These are phyloP conservation scores for Spodoptera exigua DNA, from an alignment of 2,888 invertebrate species.

Conservation along the genomic window DNA sequence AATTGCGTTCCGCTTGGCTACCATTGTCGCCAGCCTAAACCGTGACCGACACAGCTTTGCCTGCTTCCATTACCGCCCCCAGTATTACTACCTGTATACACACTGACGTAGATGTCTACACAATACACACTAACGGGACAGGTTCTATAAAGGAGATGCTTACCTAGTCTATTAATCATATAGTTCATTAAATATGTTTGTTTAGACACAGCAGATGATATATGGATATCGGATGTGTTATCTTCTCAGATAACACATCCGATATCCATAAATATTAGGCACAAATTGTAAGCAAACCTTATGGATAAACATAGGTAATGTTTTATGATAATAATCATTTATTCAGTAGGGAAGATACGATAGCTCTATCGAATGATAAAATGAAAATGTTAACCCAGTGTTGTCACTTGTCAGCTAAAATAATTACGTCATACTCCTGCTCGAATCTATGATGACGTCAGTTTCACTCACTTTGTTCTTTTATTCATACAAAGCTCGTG, in stretches of 20 bases:
- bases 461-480: no score
- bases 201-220: no score
- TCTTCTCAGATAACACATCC: no score
- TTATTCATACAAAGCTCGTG: no score
- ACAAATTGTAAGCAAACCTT: slow-evolving; percentile 3
- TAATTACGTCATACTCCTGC: slow-evolving; percentile 26
- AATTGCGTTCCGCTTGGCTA: slow-evolving; percentile 64
- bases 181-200: no score
- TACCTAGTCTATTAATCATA: no score
- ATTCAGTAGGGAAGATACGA: neutral
- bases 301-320: neutral
- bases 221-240: no score
- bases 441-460: slow-evolving; percentile 36
- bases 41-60: slow-evolving; percentile 52
- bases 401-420: slow-evolving; percentile 21
- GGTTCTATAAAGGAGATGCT: neutral
- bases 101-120: neutral
- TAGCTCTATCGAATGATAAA: neutral
- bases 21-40: slow-evolving; percentile 50
- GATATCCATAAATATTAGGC: neutral
- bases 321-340: slow-evolving; percentile 3
- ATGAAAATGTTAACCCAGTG: slow-evolving; percentile 8
- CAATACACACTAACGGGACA: slow-evolving; percentile 21
- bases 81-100: slow-evolving; percentile 12
- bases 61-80: slow-evolving; percentile 45